Conservation (phyloP, 2,888 invertebrate genomes). For the Nemotelus nigrinus region DNA sequence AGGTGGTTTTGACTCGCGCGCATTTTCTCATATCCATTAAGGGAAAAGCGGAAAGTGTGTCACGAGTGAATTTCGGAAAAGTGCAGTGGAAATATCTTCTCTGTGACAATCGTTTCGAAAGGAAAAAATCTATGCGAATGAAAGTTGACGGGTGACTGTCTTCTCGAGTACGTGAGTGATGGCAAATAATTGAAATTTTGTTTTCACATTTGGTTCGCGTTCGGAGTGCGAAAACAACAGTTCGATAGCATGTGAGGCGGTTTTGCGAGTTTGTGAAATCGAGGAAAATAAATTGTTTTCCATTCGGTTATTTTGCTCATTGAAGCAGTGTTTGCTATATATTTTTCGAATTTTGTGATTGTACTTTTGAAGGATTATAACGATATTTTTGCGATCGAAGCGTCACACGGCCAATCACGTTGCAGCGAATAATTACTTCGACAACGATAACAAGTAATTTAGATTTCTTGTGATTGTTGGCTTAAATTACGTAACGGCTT, state of each 20-base stretch:
- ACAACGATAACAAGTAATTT: not conserved
- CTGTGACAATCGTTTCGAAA: not conserved
- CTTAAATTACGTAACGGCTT: too few species aligned
- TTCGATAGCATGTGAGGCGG: too few species aligned
- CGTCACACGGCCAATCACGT: not conserved
- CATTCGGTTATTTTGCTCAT: not conserved
- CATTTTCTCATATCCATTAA: not conserved
- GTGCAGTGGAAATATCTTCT: not conserved
- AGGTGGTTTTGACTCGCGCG: not conserved
- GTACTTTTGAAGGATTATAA: too few species aligned
- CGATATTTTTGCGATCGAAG: too few species aligned
- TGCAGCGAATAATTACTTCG: conserved; percentile 7
- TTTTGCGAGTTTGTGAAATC: not conserved
- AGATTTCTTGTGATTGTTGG: too few species aligned
- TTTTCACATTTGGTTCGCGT: too few species aligned
- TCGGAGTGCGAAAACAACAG: too few species aligned
- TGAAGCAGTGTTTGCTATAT: not conserved
- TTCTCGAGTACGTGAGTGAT: too few species aligned
- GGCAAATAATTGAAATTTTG: too few species aligned
- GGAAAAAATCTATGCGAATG: not conserved
- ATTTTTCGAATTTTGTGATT: not conserved
- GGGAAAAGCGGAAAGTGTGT: not conserved
- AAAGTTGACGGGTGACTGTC: too few species aligned
- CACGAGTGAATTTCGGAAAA: conserved; percentile 7
- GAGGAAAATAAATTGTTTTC: not conserved